These are phyloP conservation scores for Zygogramma bicolorata DNA, from an alignment of 2,888 invertebrate genomes.

Conservation along the genomic window DNA sequence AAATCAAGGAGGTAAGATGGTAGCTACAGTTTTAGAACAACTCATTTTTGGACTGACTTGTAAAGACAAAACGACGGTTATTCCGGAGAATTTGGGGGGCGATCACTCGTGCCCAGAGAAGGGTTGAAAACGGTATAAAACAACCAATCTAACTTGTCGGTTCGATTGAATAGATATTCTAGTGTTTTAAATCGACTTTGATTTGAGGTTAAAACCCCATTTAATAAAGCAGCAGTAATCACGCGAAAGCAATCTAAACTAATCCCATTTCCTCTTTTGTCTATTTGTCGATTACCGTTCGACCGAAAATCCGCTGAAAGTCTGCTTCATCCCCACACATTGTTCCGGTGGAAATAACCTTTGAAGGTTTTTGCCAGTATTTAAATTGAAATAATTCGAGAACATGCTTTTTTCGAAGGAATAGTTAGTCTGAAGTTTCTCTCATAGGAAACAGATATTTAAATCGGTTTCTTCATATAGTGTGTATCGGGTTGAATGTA, in stretches of 20 bases:
- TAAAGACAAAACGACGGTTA: no score
- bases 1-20: no score
- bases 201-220: conserved; percentile 39
- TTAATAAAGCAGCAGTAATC: conserved; percentile 44
- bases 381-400: no score
- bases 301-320: conserved; percentile 24
- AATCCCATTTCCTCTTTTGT: conserved; percentile 29
- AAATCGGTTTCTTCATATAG: no score
- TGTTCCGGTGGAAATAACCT: not conserved
- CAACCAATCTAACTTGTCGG: not conserved
- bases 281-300: conserved; percentile 37
- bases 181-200: conserved; percentile 38
- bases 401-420: no score
- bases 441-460: no score
- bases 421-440: no score
- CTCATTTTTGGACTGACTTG: no score
- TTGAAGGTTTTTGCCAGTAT: not conserved
- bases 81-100: not conserved
- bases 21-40: no score
- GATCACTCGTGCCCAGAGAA: no score
- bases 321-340: conserved; percentile 21
- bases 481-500: no score
- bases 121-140: not conserved
- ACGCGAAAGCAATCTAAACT: conserved; percentile 41
- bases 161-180: conserved; percentile 26